Evolutionary conservation across 2,113 vertebrate species (phyloP).

Genomic region (Silurus meridionalis): DNA sequence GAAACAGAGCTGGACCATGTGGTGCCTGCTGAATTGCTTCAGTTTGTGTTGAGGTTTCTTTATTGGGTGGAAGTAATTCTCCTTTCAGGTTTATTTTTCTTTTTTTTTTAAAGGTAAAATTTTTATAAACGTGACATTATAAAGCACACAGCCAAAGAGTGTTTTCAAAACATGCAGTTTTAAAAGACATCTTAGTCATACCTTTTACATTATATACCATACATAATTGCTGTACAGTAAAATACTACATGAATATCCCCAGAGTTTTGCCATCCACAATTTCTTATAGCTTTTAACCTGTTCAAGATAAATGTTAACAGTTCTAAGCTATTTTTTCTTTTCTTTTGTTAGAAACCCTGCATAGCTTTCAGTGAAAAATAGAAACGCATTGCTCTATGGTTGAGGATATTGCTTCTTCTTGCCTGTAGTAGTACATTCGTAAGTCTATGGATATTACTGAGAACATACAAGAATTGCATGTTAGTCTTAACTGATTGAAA

Average conservation of each 20-base stretch:
- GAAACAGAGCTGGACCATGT: slow-evolving; percentile 29
- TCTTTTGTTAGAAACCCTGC: background rate
- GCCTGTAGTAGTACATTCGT: background rate
- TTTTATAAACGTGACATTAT: background rate
- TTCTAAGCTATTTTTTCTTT: background rate
- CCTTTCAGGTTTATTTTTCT: background rate
- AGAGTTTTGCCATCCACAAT: background rate
- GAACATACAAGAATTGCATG: background rate
- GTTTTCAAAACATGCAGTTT: background rate
- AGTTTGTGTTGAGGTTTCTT: slow-evolving; percentile 11
- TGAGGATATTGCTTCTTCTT: background rate
- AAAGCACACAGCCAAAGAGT: background rate
- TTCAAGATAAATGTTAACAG: background rate
- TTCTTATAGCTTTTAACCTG: background rate
- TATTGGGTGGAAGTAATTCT: slow-evolving; percentile 15
- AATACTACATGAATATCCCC: too few species aligned
- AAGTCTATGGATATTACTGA: background rate
- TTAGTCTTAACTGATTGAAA: background rate
- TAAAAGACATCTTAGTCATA: background rate
- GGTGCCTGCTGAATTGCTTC: slow-evolving; percentile 5
- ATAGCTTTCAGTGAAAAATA: background rate
- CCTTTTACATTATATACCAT: background rate
- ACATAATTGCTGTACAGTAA: too few species aligned
- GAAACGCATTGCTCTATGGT: background rate
- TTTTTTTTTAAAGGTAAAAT: background rate